Evolutionary conservation across 2,113 vertebrate genomes (phyloP).

Genomic region (Corythoichthys haematopterus): DNA sequence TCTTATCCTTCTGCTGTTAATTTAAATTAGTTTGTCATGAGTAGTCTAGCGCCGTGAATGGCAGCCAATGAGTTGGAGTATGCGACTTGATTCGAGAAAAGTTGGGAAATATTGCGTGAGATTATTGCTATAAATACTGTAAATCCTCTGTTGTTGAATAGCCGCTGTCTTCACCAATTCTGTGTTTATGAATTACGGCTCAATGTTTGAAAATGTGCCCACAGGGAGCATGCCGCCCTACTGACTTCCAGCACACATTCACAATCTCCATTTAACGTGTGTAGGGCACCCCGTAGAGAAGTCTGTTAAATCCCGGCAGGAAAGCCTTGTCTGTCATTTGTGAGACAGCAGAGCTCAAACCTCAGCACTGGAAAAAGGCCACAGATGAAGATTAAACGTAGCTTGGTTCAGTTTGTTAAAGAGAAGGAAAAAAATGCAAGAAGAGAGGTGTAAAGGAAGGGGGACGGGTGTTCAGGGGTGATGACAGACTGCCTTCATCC

Average conservation of each 20-base stretch:
- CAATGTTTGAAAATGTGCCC: conserved; percentile 7
- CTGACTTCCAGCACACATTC: conserved; percentile 17
- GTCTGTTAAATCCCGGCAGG: conserved; percentile 56
- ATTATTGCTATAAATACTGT: neutral
- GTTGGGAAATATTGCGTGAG: neutral
- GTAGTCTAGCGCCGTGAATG: no score
- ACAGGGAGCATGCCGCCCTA: conserved; percentile 31
- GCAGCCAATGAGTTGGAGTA: neutral
- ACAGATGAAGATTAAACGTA: conserved; percentile 32
- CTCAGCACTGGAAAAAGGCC: conserved; percentile 22
- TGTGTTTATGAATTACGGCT: conserved; percentile 1
- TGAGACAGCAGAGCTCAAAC: conserved; percentile 52
- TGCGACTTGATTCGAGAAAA: neutral
- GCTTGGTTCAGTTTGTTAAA: conserved; percentile 24
- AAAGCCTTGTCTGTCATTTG: conserved; percentile 64
- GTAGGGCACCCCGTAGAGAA: conserved; percentile 46
- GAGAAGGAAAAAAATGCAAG: conserved; percentile 10
- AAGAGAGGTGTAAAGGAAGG: conserved; percentile 15
- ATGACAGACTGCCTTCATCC: conserved; percentile 69
- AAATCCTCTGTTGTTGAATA: neutral
- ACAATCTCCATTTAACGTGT: conserved; percentile 35
- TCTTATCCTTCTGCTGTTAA: no score
- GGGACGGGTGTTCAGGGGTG: conserved; percentile 32
- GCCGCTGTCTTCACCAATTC: neutral
- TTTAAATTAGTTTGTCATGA: no score